Base-by-base conservation (phyloP, 2,797 vertebrate genomes). In the Leptatherina wallacei region DNA sequence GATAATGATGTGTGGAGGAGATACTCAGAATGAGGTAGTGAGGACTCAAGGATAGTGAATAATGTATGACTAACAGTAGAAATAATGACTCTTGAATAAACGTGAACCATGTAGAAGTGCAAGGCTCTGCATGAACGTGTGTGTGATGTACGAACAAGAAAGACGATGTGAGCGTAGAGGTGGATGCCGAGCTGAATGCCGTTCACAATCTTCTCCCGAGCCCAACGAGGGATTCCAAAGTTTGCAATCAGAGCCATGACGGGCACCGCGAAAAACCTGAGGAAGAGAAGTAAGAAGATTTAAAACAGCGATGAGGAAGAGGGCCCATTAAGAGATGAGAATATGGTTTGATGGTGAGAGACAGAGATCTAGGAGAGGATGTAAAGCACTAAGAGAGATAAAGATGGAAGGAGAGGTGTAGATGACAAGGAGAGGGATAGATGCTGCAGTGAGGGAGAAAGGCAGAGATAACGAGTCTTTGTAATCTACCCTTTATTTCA, bases 191-290 rank as follows among this genome's bases (percentile, higher is more conserved):
- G 91, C 89, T 98, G 97, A 80, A 98, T 97, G 52, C 97, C 97
- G 2, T 98, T 98, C 59, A 98, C 97, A 4, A 98, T 97, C 92
- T 98, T 98, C 92, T 98, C 97, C 29, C 97, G 93, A 13, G 96
- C 96, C 97, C 97, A 98, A 33, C 96, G 96, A 22, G 97, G 96
- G 82, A 98, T 98, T 69, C 96, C 96, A 5, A 97, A 98, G 92
- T 97, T 98, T 80, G 97, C 97, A 2, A 97, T 97, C 61, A 98
- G 94, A 55, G 97, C 97, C 86, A 96, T 96, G 54, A 98, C 95
- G 0, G 97, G 97, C 65, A 98, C 97, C 0, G 97, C 96, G 13
- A 98, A 96, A 87, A 97, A 98, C 97, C 97, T 98, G 80, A 38
- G 70, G 64, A 73, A 49, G 58, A 67, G 51, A 76, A 71, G 71